Conservation (phyloP, 2,113 vertebrate genomes). For the Clarias batrachus region DNA sequence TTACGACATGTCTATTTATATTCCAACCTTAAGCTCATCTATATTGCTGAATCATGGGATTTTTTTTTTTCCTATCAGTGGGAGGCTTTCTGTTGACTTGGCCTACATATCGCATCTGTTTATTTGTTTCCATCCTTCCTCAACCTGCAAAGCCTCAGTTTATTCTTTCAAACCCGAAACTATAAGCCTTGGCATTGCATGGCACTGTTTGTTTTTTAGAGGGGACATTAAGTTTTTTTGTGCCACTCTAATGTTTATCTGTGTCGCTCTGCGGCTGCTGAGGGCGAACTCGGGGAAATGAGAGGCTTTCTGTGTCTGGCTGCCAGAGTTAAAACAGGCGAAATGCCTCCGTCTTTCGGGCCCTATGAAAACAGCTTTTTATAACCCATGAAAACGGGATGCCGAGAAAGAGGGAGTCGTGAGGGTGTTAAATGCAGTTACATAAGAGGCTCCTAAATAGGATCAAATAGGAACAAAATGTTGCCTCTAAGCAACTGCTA, state of each 20-base stretch:
- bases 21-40: slow-evolving; percentile 26
- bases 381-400: slow-evolving; percentile 47
- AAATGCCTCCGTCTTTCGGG: slow-evolving; percentile 45
- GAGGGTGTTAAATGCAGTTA: slow-evolving; percentile 37
- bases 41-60: slow-evolving; percentile 41
- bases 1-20: slow-evolving; percentile 36
- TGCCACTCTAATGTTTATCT: slow-evolving; percentile 54
- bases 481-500: slow-evolving; percentile 31
- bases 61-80: slow-evolving; percentile 18
- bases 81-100: slow-evolving; percentile 24
- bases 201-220: slow-evolving; percentile 45
- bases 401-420: slow-evolving; percentile 21
- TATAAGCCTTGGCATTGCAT: slow-evolving; percentile 37
- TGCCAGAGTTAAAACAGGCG: slow-evolving; percentile 53
- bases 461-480: slow-evolving; percentile 39
- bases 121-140: slow-evolving; percentile 13
- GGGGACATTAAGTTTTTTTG: slow-evolving; percentile 36
- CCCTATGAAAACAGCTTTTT: slow-evolving; percentile 58
- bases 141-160: slow-evolving; percentile 36
- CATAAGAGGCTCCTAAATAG: slow-evolving; percentile 35
- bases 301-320: slow-evolving; percentile 54
- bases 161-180: slow-evolving; percentile 35
- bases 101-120: slow-evolving; percentile 33
- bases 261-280: slow-evolving; percentile 45
- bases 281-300: slow-evolving; percentile 50